These are phyloP conservation scores for Megaceryle alcyon DNA, from an alignment of 2,797 vertebrate species.

Conservation along the genomic window DNA sequence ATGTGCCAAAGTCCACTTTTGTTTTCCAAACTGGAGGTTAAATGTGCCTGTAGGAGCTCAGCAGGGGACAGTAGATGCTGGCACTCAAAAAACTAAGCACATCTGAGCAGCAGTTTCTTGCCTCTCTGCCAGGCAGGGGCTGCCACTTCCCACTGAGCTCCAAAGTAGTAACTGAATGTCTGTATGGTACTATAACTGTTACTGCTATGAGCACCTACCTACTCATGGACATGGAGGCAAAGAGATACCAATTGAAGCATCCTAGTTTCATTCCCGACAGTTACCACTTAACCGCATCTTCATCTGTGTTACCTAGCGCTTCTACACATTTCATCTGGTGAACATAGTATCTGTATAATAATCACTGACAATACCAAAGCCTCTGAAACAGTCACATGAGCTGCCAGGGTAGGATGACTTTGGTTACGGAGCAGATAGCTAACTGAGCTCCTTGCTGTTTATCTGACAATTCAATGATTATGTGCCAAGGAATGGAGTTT, in stretches of 20 bases:
- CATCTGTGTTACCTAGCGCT: not conserved
- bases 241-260: accelerated
- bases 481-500: not conserved
- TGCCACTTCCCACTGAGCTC: not conserved
- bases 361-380: not conserved
- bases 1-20: constrained; percentile 34
- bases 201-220: not conserved
- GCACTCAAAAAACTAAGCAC: not conserved
- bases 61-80: constrained; percentile 10
- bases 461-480: not conserved
- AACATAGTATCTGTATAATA: not conserved
- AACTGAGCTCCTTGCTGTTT: not conserved
- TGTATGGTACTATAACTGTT: not conserved
- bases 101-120: constrained; percentile 9
- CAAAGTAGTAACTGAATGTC: not conserved
- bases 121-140: not conserved
- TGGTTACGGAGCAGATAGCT: not conserved
- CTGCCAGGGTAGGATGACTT: not conserved
- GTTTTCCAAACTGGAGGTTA: constrained; percentile 49
- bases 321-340: not conserved
- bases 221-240: not conserved
- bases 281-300: not conserved
- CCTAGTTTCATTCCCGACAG: not conserved
- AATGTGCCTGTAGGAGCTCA: constrained; percentile 37
- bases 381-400: not conserved